A percentile compares a stretch with the other conserved stretches of the same genome.
phyloP scores from a whole-genome alignment of 2,888 invertebrate genomes.

The Zaprionus bogoriensis region DNA sequence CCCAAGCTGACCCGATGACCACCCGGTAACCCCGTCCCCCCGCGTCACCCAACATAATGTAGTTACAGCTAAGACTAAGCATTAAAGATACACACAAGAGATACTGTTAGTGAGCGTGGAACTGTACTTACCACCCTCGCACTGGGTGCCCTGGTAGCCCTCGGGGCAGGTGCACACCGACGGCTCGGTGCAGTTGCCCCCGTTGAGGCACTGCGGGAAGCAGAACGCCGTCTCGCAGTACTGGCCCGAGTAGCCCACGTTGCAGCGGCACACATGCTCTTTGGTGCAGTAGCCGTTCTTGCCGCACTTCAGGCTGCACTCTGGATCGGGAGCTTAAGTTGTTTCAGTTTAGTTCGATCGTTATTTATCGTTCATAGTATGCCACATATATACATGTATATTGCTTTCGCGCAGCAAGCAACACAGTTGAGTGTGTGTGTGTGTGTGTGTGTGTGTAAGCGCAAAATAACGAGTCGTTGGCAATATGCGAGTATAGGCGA shows the following conservation, averaged over 20 bases:
- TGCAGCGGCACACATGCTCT: conserved; percentile 93
- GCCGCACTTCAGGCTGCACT: conserved; percentile 93
- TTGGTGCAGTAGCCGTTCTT: conserved; percentile 93
- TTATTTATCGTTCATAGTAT: conserved; percentile 17
- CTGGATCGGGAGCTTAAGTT: conserved; percentile 91
- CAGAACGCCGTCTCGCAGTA: conserved; percentile 94
- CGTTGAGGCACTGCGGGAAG: conserved; percentile 96
- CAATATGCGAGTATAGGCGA: neutral
- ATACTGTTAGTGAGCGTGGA: neutral
- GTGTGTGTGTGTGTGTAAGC: conserved; percentile 1
- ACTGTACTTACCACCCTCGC: conserved; percentile 90
- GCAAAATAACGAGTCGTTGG: neutral
- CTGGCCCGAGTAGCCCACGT: conserved; percentile 95
- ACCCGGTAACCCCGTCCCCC: too few relatives aligned
- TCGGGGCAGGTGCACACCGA: conserved; percentile 93
- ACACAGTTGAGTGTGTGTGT: conserved; percentile 8
- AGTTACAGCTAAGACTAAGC: too few relatives aligned
- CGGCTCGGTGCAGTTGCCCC: conserved; percentile 95
- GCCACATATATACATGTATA: neutral
- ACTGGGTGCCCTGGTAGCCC: conserved; percentile 95
- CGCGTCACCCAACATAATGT: too few relatives aligned
- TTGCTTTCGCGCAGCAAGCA: neutral
- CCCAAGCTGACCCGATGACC: neutral
- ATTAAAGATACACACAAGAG: neutral
- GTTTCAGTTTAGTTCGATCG: conserved; percentile 68